Conservation (phyloP, 2,888 invertebrate species). For the Hydraecia micacea region DNA sequence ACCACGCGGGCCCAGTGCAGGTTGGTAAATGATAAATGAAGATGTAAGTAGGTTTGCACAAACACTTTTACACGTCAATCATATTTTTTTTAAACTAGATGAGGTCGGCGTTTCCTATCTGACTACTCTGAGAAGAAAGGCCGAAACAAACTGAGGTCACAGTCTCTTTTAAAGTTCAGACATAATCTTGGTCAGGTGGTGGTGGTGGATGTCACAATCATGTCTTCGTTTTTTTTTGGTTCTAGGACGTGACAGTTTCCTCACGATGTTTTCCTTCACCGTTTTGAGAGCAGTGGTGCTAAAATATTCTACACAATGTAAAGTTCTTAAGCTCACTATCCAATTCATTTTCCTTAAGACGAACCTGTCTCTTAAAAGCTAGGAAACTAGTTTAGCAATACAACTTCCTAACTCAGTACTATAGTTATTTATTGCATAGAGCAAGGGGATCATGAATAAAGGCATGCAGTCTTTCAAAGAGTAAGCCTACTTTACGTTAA, state of each 20-base stretch:
- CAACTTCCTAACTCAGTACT: neutral
- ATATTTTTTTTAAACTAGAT: too few species aligned
- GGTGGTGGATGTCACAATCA: neutral
- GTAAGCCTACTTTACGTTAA: slow-evolving; percentile 30
- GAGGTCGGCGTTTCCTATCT: too few species aligned
- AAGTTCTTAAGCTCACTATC: neutral
- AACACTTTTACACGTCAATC: too few species aligned
- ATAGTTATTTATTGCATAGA: slow-evolving; percentile 18
- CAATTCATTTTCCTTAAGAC: neutral
- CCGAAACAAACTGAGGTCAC: too few species aligned
- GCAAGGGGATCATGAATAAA: slow-evolving; percentile 17
- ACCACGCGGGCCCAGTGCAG: neutral
- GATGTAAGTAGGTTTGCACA: too few species aligned
- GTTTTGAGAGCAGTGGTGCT: neutral
- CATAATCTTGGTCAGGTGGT: too few species aligned
- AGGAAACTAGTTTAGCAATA: neutral
- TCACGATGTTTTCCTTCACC: neutral
- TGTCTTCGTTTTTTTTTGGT: neutral
- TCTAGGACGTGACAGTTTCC: neutral
- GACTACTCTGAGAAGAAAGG: too few species aligned
- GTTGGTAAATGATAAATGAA: too few species aligned
- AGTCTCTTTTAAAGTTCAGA: too few species aligned
- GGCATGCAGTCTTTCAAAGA: slow-evolving; percentile 21
- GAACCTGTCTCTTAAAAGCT: neutral
- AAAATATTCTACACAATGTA: neutral